phyloP scores from a whole-genome alignment of 2,888 invertebrate genomes.

The Biston betularia region DNA sequence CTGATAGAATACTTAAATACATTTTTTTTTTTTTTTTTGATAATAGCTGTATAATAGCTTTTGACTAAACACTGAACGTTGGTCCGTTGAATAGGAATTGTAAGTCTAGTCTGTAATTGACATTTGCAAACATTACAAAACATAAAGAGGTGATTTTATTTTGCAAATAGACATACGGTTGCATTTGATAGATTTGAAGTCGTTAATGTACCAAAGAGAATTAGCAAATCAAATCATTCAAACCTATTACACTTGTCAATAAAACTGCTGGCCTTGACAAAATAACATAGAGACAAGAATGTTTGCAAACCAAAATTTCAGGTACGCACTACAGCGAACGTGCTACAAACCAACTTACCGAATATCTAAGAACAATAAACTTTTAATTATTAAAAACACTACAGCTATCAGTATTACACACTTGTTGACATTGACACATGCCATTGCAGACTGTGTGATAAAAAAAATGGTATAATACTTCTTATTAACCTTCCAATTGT shows the following conservation, averaged over 20 bases:
- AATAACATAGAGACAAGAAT: constrained; percentile 1
- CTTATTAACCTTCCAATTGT: constrained; percentile 6
- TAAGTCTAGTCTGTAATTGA: background rate
- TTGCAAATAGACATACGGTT: constrained; percentile 14
- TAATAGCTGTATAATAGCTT: background rate
- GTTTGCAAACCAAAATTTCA: background rate
- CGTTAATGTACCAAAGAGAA: constrained; percentile 12
- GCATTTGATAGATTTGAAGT: constrained; percentile 9
- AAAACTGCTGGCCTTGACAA: background rate
- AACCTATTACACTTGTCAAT: background rate
- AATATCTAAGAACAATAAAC: constrained; percentile 6
- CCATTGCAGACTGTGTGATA: constrained; percentile 37
- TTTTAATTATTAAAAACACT: constrained; percentile 18
- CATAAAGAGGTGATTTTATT: constrained; percentile 8
- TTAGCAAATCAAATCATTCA: constrained; percentile 21
- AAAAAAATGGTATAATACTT: constrained; percentile 26
- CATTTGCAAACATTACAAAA: constrained; percentile 11
- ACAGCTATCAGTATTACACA: constrained; percentile 16
- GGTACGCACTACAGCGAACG: background rate
- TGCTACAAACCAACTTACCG: constrained; percentile 8
- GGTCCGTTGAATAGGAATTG: background rate
- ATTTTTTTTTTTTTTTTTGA: too few relatives aligned
- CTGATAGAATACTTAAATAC: too few relatives aligned
- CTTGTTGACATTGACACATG: constrained; percentile 29
- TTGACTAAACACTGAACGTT: background rate